Conservation (phyloP, 37 sponge, comb jelly and placozoan genomes). For the Chondrilla cf. caribensis region DNA sequence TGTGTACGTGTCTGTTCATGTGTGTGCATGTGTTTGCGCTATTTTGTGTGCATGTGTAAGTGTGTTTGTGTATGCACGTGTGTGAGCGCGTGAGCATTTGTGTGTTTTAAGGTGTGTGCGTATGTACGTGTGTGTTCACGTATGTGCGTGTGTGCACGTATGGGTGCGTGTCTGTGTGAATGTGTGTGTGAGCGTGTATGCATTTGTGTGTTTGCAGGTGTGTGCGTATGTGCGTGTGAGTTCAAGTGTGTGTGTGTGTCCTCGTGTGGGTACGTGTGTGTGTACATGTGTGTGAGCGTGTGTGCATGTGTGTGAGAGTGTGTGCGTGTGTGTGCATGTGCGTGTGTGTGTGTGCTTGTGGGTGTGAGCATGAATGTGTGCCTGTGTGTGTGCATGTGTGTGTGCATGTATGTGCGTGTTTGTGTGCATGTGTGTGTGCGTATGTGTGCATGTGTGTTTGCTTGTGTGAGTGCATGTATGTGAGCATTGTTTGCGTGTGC, state of each 20-base stretch:
- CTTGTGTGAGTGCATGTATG: not conserved
- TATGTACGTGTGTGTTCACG: too few relatives aligned
- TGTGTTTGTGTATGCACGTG: too few relatives aligned
- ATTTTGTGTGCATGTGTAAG: too few relatives aligned
- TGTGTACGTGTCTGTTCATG: too few relatives aligned
- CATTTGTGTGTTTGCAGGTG: not conserved
- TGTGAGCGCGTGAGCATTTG: too few relatives aligned
- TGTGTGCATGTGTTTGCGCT: too few relatives aligned
- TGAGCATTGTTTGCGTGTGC: too few relatives aligned
- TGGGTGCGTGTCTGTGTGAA: too few relatives aligned
- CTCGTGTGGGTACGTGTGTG: constrained; percentile 10
- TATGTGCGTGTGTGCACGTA: too few relatives aligned
- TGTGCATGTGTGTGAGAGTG: constrained; percentile 15
- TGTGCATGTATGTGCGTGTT: constrained; percentile 16
- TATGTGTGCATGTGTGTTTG: constrained; percentile 15
- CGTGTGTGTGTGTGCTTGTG: constrained; percentile 24
- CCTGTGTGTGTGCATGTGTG: constrained; percentile 14
- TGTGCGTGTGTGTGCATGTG: constrained; percentile 12
- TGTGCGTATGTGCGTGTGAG: constrained; percentile 19
- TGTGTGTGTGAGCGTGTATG: too few relatives aligned
- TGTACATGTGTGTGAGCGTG: constrained; percentile 20
- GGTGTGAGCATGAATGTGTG: constrained; percentile 6
- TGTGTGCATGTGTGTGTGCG: constrained; percentile 19
- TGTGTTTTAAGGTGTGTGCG: not conserved
- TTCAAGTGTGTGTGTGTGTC: constrained; percentile 16